Percentiles rank a stretch among this genome's conserved stretches.
phyloP scores from a whole-genome alignment of 2,888 invertebrate species.

The Kryphioiulus occultus region DNA sequence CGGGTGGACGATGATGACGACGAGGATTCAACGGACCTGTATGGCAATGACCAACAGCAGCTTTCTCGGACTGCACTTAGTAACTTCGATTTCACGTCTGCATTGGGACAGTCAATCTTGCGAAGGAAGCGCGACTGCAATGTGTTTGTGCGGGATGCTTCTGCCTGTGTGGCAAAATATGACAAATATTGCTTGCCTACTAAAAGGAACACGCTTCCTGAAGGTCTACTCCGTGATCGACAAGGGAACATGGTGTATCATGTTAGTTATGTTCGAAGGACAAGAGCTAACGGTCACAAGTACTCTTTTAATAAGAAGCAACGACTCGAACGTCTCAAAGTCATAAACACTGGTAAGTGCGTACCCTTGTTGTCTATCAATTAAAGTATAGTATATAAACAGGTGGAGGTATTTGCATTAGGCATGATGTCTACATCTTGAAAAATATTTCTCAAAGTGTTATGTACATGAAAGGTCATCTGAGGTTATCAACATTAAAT shows the following conservation, averaged over 20 bases:
- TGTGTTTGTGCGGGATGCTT: not conserved
- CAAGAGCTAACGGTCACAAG: not conserved
- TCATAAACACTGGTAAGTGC: conserved; percentile 5
- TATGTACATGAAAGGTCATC: too few relatives aligned
- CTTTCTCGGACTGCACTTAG: not conserved
- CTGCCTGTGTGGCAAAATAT: not conserved
- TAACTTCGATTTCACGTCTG: not conserved
- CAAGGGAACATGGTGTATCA: not conserved
- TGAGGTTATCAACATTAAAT: too few relatives aligned
- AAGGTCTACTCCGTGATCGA: not conserved
- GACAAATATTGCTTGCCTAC: conserved; percentile 7
- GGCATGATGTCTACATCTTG: too few relatives aligned
- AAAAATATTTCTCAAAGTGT: too few relatives aligned
- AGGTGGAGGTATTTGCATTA: too few relatives aligned
- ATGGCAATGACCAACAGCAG: not conserved
- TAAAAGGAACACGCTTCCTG: not conserved
- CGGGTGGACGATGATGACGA: not conserved
- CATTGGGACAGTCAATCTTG: not conserved
- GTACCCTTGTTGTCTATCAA: too few relatives aligned
- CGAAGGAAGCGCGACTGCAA: not conserved
- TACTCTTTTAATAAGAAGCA: conserved; percentile 14
- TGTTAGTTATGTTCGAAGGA: not conserved
- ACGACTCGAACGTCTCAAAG: not conserved
- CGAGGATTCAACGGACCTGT: not conserved
- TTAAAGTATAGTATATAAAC: too few relatives aligned